Evolutionary conservation across 2,113 vertebrate genomes (phyloP).

Genomic region (Bubo bubo): DNA sequence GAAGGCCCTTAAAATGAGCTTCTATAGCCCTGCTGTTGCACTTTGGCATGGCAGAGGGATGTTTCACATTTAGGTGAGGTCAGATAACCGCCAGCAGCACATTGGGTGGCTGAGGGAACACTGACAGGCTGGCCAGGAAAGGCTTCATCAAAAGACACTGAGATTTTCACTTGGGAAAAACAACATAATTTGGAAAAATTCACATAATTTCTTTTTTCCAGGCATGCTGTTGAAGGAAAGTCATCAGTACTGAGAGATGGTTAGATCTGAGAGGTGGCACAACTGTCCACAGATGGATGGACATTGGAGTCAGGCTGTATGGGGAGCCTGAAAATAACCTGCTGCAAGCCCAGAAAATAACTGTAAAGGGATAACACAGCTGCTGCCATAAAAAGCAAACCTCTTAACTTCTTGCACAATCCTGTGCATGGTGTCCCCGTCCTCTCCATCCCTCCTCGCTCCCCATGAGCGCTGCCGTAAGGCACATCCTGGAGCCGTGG

Average conservation of each 20-base stretch:
- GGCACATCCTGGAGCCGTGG: background rate
- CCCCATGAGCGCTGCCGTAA: background rate
- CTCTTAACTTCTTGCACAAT: background rate
- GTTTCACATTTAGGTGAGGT: background rate
- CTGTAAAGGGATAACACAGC: background rate
- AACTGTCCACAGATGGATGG: background rate
- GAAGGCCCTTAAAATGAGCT: background rate
- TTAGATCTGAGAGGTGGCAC: background rate
- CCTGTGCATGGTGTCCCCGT: background rate
- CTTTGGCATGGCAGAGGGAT: background rate
- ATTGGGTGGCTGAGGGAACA: background rate
- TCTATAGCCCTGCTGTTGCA: background rate
- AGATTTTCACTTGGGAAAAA: background rate
- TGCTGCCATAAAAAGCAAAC: background rate
- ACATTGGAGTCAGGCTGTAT: background rate
- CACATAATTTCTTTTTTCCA: background rate
- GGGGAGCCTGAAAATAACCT: background rate
- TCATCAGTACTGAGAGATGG: background rate
- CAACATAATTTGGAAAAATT: background rate
- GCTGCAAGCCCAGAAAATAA: background rate
- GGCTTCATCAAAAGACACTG: background rate
- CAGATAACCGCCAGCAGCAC: background rate
- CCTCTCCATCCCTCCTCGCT: background rate
- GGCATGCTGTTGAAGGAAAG: background rate
- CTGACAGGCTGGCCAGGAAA: background rate